Evolutionary conservation across 2,888 invertebrate genomes (phyloP).

Genomic region (Tetragonisca angustula): DNA sequence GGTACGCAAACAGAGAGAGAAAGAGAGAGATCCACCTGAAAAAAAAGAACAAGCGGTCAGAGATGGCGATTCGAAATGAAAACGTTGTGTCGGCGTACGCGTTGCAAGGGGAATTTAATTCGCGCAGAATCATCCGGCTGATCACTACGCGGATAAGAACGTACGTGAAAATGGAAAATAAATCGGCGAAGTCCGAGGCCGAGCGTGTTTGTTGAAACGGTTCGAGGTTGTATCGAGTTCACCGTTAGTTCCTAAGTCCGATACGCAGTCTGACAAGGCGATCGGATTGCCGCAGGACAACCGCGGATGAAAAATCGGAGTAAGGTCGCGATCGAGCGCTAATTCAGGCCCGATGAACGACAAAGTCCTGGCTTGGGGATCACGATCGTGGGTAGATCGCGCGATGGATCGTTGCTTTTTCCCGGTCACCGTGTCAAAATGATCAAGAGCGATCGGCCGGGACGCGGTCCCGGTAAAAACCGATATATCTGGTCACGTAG

Average conservation of each 20-base stretch:
- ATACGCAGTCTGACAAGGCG: conserved; percentile 20
- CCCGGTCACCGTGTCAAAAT: conserved; percentile 51
- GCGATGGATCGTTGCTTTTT: conserved; percentile 32
- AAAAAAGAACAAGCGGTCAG: not conserved
- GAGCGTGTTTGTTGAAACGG: not conserved
- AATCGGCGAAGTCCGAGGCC: not conserved
- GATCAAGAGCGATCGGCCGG: conserved; percentile 50
- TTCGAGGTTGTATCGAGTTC: conserved; percentile 18
- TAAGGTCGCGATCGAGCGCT: conserved; percentile 49
- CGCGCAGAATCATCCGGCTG: too few relatives aligned
- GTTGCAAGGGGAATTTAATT: too few relatives aligned
- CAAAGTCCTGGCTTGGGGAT: not conserved
- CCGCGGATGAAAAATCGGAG: conserved; percentile 33
- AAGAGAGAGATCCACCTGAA: not conserved
- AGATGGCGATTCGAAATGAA: not conserved
- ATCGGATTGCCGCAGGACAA: conserved; percentile 44
- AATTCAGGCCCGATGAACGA: conserved; percentile 36
- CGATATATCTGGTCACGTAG: conserved; percentile 55
- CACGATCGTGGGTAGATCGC: not conserved
- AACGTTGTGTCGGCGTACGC: too few relatives aligned
- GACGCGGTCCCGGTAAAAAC: conserved; percentile 40
- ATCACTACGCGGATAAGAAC: too few relatives aligned
- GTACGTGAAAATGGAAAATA: not conserved
- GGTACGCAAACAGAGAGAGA: not conserved
- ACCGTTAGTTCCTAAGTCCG: conserved; percentile 19